A percentile compares a stretch with the other conserved stretches of the same genome.
Conservation (phyloP, 2,797 vertebrate species). For the Propithecus perrieri region DNA sequence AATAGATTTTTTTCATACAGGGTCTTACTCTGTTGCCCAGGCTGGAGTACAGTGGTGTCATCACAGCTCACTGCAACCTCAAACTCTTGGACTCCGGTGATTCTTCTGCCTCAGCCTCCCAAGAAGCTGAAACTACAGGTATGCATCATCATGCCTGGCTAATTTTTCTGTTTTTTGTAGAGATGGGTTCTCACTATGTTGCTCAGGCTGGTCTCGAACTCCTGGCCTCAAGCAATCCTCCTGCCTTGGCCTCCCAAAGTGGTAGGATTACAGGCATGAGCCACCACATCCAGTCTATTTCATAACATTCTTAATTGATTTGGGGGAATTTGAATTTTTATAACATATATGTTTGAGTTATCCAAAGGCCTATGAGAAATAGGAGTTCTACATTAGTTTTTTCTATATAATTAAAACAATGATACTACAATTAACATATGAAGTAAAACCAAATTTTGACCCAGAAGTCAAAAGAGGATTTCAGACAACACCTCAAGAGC, state of each 20-base stretch:
- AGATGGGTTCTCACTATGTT: neutral
- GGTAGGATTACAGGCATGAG: neutral
- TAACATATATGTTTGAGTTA: neutral
- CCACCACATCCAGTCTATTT: neutral
- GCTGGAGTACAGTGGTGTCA: neutral
- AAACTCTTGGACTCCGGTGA: neutral
- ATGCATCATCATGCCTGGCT: neutral
- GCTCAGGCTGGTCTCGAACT: neutral
- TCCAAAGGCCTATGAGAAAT: neutral
- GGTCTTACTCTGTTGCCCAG: neutral
- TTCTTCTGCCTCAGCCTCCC: neutral
- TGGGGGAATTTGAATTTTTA: constrained; percentile 32
- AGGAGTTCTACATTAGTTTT: constrained; percentile 2
- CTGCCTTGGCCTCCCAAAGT: neutral
- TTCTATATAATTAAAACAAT: constrained; percentile 41
- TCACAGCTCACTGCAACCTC: too few relatives aligned
- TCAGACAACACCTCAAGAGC: neutral
- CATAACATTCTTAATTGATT: constrained; percentile 35
- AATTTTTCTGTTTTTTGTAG: neutral
- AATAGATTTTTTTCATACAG: neutral
- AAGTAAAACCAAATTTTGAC: constrained; percentile 35
- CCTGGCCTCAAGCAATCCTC: neutral
- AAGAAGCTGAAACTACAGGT: neutral
- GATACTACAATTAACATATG: neutral
- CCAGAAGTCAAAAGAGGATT: neutral